phyloP scores from a whole-genome alignment of 1,140 invertebrate species.

The Eriosoma lanigerum region DNA sequence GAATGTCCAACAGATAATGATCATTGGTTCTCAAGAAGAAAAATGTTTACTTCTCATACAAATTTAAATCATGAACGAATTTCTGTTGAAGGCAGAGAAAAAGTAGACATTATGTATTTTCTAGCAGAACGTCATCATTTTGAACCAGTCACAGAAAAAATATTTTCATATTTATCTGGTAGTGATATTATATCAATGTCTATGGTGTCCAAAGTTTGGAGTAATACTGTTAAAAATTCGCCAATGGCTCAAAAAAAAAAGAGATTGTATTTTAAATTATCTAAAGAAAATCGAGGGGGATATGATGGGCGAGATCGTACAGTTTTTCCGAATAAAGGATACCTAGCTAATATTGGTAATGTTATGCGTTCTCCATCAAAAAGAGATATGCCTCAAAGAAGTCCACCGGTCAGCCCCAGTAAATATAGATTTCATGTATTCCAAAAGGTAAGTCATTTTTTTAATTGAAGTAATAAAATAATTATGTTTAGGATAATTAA shows the following conservation, averaged over 20 bases:
- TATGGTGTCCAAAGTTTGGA: constrained; percentile 56
- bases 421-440: constrained; percentile 34
- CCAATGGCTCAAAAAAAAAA: constrained; percentile 51
- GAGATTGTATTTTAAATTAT: constrained; percentile 52
- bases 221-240: constrained; percentile 52
- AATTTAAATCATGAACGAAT: constrained; percentile 8
- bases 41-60: not conserved
- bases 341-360: constrained; percentile 12
- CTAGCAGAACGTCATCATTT: constrained; percentile 53
- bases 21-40: not conserved
- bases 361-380: constrained; percentile 27
- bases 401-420: constrained; percentile 25
- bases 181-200: constrained; percentile 54
- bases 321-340: constrained; percentile 21
- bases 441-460: constrained; percentile 15
- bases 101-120: constrained; percentile 55
- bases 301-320: constrained; percentile 21
- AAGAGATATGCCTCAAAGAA: constrained; percentile 39
- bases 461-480: too few species aligned
- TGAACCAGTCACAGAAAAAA: constrained; percentile 52
- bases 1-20: not conserved
- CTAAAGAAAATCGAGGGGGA: constrained; percentile 44
- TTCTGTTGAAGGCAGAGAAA: constrained; percentile 52
- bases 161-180: constrained; percentile 55
- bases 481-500: too few species aligned